Evolutionary conservation across 2,888 invertebrate genomes (phyloP).

Genomic region (Gastrophysa polygoni): DNA sequence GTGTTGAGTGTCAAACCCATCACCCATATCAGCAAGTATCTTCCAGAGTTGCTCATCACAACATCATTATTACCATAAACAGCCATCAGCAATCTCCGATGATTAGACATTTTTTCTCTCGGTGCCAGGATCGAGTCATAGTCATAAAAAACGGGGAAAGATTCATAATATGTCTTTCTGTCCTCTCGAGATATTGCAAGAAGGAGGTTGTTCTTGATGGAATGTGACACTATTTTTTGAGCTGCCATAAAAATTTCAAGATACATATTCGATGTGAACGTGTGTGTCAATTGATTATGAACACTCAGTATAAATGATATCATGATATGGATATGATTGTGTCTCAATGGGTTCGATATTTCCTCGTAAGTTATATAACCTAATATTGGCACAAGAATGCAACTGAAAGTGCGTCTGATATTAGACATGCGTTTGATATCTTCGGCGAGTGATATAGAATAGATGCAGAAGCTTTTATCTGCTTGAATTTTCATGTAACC

Average conservation of each 20-base stretch:
- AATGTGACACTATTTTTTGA: background rate
- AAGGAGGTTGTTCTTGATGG: background rate
- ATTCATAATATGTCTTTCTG: background rate
- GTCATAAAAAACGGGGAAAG: background rate
- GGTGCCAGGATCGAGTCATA: background rate
- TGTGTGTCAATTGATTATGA: background rate
- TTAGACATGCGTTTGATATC: background rate
- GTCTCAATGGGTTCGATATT: background rate
- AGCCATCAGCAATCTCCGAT: background rate
- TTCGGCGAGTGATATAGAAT: background rate
- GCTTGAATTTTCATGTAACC: background rate
- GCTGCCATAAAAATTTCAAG: background rate
- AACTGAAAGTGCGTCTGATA: background rate
- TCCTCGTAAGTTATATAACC: background rate
- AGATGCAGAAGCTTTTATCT: background rate
- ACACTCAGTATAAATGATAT: background rate
- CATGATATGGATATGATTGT: background rate
- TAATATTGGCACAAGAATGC: background rate
- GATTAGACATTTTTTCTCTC: background rate
- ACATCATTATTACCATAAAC: background rate
- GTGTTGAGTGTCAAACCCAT: background rate
- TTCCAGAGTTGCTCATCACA: no score
- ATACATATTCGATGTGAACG: background rate
- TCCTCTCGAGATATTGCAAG: background rate
- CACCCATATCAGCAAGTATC: background rate